Evolutionary conservation across 2,797 vertebrate species (phyloP), one percentile per base, ranked within the genome.

Genomic region (Champsocephalus gunnari): DNA sequence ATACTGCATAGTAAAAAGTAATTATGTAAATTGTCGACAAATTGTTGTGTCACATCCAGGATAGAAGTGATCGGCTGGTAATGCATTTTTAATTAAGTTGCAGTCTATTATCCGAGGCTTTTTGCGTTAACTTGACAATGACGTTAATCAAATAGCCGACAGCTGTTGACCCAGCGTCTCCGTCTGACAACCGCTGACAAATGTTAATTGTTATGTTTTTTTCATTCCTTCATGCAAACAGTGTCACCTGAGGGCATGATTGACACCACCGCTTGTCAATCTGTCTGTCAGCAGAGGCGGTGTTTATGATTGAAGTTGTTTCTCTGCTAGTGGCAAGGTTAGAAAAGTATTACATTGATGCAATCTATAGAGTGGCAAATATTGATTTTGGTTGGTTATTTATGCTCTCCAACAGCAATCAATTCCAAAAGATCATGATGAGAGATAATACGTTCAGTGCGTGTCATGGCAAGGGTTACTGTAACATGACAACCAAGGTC

Each of bases 121-220:
- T 77, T 19, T 41, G 55, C 21, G 51, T 81, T 73, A 71, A 83
- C 78, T 88, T 86, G 83, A 83, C 87, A 88, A 75, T 73, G 58
- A 60, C 84, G 85, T 89, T 88, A 86, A 89, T 90, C 79, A 87
- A 84, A 79, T 80, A 56, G 68, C 84, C 64, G 9, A 68, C 89
- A 92, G 90, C 90, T 89, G 85, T 79, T 90, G 88, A 88, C 79
- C 87, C 77, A 71, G 56, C 66, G 77, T 71, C 74, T 74, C 64
- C 5, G 62, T 73, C 77, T 87, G 89, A 89, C 86, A 82, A 83
- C 71, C 67, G 84, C 75, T 90, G 89, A 88, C 91, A 89, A 85
- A 87, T 84, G 88, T 82, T 87, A 86, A 93, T 91, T 78, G 79
- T 84, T 87, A 72, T 80, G 10, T 13, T 9, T 49, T 12, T 19